Conservation (phyloP, 1,140 invertebrate species). For the Aphaenogaster ashmeadi region DNA sequence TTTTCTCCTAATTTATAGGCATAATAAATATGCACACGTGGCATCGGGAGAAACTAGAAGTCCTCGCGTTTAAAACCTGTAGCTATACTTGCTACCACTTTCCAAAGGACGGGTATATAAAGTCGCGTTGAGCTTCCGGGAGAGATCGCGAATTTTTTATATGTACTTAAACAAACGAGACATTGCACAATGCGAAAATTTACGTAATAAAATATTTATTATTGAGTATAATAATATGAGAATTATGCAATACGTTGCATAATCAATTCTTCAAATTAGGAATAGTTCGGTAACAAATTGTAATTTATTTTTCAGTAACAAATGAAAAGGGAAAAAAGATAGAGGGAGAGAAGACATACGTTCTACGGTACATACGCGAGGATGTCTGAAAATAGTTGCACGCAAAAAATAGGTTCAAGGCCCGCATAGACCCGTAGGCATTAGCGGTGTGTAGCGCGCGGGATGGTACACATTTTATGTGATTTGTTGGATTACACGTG, state of each 20-base stretch:
- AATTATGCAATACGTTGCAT: background rate
- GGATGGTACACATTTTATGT: constrained; percentile 10
- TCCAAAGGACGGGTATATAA: constrained; percentile 16
- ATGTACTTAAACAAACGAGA: background rate
- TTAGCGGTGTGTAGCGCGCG: background rate
- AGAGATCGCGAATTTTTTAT: constrained; percentile 21
- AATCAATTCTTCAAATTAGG: background rate
- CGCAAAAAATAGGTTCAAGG: constrained; percentile 41
- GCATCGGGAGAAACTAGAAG: constrained; percentile 24
- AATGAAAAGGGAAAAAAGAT: background rate
- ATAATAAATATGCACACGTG: constrained; percentile 29
- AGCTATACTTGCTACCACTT: constrained; percentile 9
- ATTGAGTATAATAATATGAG: background rate
- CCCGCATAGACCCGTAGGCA: background rate
- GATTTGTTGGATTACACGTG: constrained; percentile 17
- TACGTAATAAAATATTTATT: background rate
- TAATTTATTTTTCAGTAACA: constrained; percentile 15
- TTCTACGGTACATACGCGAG: background rate
- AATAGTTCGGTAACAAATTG: background rate
- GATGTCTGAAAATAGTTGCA: constrained; percentile 21
- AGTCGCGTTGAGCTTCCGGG: constrained; percentile 2
- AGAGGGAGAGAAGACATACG: background rate
- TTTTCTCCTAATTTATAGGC: constrained; percentile 26
- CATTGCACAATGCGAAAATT: constrained; percentile 7
- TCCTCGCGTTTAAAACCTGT: constrained; percentile 27